Conservation (phyloP, 2,113 vertebrate species). For the Girardinichthys multiradiatus region DNA sequence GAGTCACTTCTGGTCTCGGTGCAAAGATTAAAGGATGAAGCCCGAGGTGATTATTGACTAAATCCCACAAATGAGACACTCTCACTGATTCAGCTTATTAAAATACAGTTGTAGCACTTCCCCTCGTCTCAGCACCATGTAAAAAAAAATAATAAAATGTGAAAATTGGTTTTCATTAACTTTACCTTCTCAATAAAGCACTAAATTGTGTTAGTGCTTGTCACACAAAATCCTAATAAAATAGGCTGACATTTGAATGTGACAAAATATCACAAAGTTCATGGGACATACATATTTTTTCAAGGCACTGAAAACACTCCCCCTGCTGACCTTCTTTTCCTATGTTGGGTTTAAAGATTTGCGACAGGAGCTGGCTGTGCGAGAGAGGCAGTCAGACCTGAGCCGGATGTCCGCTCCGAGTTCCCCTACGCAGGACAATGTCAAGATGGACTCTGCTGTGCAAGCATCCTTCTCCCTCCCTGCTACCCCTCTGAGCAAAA, state of each 20-base stretch:
- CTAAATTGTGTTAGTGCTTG: too few relatives aligned
- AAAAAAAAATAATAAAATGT: too few relatives aligned
- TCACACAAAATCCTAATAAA: too few relatives aligned
- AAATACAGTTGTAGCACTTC: background rate
- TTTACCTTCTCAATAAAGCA: background rate
- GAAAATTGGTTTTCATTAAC: too few relatives aligned
- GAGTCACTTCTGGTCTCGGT: constrained; percentile 95
- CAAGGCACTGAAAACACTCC: background rate
- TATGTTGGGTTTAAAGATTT: constrained; percentile 79
- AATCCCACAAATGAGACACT: background rate
- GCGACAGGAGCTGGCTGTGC: constrained; percentile 93
- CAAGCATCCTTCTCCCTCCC: constrained; percentile 92
- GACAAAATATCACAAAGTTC: too few relatives aligned
- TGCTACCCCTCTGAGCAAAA: constrained; percentile 91
- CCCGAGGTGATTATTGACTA: constrained; percentile 84
- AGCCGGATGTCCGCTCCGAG: constrained; percentile 91
- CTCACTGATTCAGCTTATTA: constrained; percentile 2
- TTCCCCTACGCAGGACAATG: constrained; percentile 91
- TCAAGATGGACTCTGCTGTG: constrained; percentile 90
- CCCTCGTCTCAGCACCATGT: background rate
- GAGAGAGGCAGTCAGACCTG: constrained; percentile 90
- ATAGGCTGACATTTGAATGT: too few relatives aligned
- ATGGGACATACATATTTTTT: too few relatives aligned
- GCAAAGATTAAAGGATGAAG: constrained; percentile 97
- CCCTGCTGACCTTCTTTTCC: background rate